Conservation (phyloP, 1,140 invertebrate species). For the Hormaphis cornu region DNA sequence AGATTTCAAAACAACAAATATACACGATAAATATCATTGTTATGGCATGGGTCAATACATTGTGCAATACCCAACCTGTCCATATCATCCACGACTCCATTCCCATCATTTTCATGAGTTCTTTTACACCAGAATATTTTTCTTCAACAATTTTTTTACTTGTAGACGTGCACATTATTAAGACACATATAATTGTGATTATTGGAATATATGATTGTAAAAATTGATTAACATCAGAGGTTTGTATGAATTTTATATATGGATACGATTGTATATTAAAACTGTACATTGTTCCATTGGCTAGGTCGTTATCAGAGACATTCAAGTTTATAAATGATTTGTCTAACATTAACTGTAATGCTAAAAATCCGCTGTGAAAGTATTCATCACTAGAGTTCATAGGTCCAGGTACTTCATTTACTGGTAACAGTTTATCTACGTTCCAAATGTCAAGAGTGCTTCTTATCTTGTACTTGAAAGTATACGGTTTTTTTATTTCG, state of each 20-base stretch:
- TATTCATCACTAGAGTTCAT: constrained; percentile 13
- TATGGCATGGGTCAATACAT: constrained; percentile 44
- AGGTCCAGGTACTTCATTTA: neutral
- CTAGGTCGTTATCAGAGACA: neutral
- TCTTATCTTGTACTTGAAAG: constrained; percentile 16
- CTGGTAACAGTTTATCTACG: neutral
- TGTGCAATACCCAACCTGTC: constrained; percentile 54
- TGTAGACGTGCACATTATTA: neutral
- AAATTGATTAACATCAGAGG: too few species aligned
- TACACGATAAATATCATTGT: constrained; percentile 46
- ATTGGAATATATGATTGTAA: neutral
- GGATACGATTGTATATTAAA: too few species aligned
- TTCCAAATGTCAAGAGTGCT: neutral
- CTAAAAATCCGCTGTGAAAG: constrained; percentile 16
- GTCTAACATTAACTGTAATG: constrained; percentile 18
- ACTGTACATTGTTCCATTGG: neutral
- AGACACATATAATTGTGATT: constrained; percentile 14
- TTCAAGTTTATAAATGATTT: constrained; percentile 28
- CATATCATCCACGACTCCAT: constrained; percentile 54
- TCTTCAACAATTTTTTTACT: constrained; percentile 37
- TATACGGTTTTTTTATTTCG: neutral
- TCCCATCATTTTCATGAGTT: constrained; percentile 63
- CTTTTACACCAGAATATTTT: constrained; percentile 45
- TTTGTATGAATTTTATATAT: too few species aligned
- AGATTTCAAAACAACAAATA: constrained; percentile 40